Evolutionary conservation across 2,113 vertebrate genomes (phyloP), one percentile per base, ranked within the genome.

Genomic region (Passerina amoena): DNA sequence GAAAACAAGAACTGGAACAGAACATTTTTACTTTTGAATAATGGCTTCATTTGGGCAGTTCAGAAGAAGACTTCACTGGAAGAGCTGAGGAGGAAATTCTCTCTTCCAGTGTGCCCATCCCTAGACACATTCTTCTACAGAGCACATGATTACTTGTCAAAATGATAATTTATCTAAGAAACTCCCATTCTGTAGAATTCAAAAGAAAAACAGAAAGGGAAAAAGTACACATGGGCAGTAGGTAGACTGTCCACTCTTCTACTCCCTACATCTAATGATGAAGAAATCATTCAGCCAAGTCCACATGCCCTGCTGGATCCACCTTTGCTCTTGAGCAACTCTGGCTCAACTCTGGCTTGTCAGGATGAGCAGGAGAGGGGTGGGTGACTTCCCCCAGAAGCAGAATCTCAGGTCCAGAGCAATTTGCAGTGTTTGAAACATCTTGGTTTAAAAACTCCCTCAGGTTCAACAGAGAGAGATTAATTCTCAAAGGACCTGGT

Each of bases 1-100:
- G 95, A 96, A 96, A 93, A 96, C 90, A 97, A 95, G 88, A 90
- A 92, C 82, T 48, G 48, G 85, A 96, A 96, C 80, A 90, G 88
- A 96, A 92, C 96, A 93, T 96, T 96, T 94, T 77, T 71, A 86
- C 80, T 96, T 96, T 93, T 92, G 90, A 95, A 78, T 95, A 96
- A 94, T 57, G 61, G 83, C 53, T 96, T 84, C 80, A 63, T 86
- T 78, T 79, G 82, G 92, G 88, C 61, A 82, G 69, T 48, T 86
- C 42, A 90, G 82, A 86, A 45, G 56, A 90, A 75, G 92, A 88
- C 40, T 90, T 79, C 57, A 61, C 61, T 85, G 91, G 70, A 92
- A 73, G 84, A 59, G 15, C 8, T 54, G 73, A 78, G 86, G 73
- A 96, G 86, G 91, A 93, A 93, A 77, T 72, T 93, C 69, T 87